These are phyloP conservation scores for Smittia sp. DNA, from an alignment of 2,888 invertebrate genomes.

Conservation along the genomic window DNA sequence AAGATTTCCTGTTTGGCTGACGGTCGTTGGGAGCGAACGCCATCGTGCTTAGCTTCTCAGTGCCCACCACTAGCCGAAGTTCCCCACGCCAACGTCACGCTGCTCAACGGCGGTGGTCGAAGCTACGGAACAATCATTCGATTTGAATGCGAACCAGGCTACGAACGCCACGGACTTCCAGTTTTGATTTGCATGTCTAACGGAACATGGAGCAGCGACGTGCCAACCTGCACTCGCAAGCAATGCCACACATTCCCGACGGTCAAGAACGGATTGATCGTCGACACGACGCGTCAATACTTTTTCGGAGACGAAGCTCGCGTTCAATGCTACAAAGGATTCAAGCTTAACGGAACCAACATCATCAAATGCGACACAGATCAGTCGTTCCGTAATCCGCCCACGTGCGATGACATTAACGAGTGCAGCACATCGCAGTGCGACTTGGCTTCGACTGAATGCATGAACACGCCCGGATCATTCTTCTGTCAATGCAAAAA, in stretches of 20 bases:
- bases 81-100: constrained; percentile 79
- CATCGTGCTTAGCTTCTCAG: constrained; percentile 88
- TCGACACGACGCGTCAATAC: constrained; percentile 73
- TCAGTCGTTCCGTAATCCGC: constrained; percentile 78
- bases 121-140: constrained; percentile 92
- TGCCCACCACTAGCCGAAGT: constrained; percentile 85
- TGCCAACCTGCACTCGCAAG: constrained; percentile 77
- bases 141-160: constrained; percentile 89
- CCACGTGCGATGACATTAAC: constrained; percentile 88
- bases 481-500: constrained; percentile 84
- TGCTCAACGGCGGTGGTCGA: constrained; percentile 84
- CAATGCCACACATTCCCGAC: constrained; percentile 64
- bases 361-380: constrained; percentile 81
- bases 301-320: constrained; percentile 86
- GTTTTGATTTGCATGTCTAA: constrained; percentile 93
- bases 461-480: constrained; percentile 82
- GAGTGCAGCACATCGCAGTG: constrained; percentile 88
- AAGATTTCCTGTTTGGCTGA: constrained; percentile 85
- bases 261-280: constrained; percentile 83
- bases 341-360: constrained; percentile 78
- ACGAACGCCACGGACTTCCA: constrained; percentile 82
- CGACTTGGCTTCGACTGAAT: constrained; percentile 85
- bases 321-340: constrained; percentile 88
- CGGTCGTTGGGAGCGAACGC: constrained; percentile 89
- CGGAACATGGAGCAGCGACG: constrained; percentile 91